Base-by-base conservation (phyloP, 2,888 invertebrate genomes). In the Caenorhabditis becei region DNA sequence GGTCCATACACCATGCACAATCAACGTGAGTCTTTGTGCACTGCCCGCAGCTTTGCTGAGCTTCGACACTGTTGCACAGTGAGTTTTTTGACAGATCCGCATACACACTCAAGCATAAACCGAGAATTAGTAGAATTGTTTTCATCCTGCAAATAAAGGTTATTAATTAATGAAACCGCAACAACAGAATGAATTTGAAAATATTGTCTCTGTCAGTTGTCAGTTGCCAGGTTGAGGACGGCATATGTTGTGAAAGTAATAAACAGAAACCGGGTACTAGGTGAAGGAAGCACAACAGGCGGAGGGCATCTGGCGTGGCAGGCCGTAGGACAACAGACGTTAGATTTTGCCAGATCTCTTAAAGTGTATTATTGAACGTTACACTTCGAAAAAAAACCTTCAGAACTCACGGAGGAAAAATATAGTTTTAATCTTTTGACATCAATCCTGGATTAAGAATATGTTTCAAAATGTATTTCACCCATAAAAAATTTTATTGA, bases 1-100 rank as follows among this genome's bases (percentile, higher is more conserved):
- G 87, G 44, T 89, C 89, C 5, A 82, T 83, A 63, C 89, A 89
- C 89, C 89, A 90, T 37, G 86, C 89, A 62, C 89, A 89, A 24
- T 87, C 87, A 11, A 82, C 80, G 70, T 87, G 82, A 28, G 85
- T 74, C 61, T 89, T 86, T 35, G 88, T 88, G 47, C 90, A 90
- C 35, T 85, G 83, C 16, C 87, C 87, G 77, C 90, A 90, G 51
- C 83, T 82, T 20, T 80, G 72, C 32, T 83, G 85, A 18, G 83
- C 77, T 32, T 80, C 82, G 0, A 62, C 41, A 61, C 47, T 61
- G 16, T 54, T 49, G 53, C 85, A 83, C 26, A 66, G 24, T 23
- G 58, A n/a, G 2, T 79, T 49, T 10, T 44, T 28, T 3, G 44
- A 2, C 8, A 44, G 20, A 5, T 67, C 44, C 10, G 23, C 37